Conservation (phyloP, 2,797 vertebrate species). For the Periparus ater region DNA sequence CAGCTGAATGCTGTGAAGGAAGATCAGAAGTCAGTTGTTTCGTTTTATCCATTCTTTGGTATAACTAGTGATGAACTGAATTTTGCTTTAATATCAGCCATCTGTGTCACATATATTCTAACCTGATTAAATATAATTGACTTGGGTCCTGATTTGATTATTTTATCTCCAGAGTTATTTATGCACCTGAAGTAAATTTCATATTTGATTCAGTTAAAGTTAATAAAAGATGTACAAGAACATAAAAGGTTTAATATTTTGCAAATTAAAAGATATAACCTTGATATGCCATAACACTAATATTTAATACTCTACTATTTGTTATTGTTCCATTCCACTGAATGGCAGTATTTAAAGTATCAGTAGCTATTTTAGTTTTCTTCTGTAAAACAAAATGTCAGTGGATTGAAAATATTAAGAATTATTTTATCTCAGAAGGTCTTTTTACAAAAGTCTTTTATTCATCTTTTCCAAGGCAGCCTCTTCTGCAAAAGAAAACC, state of each 20-base stretch:
- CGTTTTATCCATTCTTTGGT: background rate
- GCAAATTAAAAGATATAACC: background rate
- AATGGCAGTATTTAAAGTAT: background rate
- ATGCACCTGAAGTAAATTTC: background rate
- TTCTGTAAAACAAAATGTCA: background rate
- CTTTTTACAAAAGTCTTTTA: background rate
- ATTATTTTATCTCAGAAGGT: background rate
- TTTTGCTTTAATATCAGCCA: background rate
- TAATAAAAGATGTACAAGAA: background rate
- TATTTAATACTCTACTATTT: background rate
- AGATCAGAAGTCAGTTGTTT: background rate
- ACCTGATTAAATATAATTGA: conserved; percentile 8
- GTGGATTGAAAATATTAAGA: background rate
- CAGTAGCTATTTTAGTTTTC: background rate
- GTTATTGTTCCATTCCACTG: background rate
- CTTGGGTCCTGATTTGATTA: background rate
- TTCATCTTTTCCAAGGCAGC: background rate
- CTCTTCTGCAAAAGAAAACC: background rate
- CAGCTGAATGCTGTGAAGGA: background rate
- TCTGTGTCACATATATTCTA: background rate
- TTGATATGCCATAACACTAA: background rate
- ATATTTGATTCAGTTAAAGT: background rate
- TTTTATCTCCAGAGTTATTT: background rate
- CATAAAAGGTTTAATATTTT: background rate
- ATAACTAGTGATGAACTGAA: background rate